Conservation (phyloP, 2,797 vertebrate species). For the Coreius guichenoti region DNA sequence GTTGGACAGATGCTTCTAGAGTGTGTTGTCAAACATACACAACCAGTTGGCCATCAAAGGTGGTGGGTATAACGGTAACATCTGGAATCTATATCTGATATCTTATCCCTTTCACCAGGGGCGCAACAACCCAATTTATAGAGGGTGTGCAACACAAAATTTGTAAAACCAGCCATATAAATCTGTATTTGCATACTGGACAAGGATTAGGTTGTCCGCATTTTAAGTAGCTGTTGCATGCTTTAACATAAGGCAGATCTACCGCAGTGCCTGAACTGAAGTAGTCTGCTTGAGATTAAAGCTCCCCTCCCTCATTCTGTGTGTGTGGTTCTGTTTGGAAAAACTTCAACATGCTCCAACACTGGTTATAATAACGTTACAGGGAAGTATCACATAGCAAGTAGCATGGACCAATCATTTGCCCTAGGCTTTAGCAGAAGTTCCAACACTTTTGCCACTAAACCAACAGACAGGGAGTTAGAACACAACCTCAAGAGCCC, state of each 20-base stretch:
- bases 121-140: background rate
- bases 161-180: conserved; percentile 43
- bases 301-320: conserved; percentile 24
- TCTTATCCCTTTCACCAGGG: conserved; percentile 9
- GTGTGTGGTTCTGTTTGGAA: conserved; percentile 51
- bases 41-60: background rate
- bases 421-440: conserved; percentile 62
- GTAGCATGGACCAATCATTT: conserved; percentile 54
- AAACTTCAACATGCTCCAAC: conserved; percentile 44
- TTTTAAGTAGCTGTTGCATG: conserved; percentile 55
- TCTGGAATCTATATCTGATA: conserved; percentile 46
- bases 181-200: conserved; percentile 56
- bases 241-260: conserved; percentile 57
- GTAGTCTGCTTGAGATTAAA: conserved; percentile 36
- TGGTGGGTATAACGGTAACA: conserved; percentile 33
- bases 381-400: conserved; percentile 61
- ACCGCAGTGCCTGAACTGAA: conserved; percentile 43
- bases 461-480: conserved; percentile 67
- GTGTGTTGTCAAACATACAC: background rate
- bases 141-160: conserved; percentile 8
- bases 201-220: conserved; percentile 52
- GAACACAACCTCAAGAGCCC: conserved; percentile 45
- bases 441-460: conserved; percentile 62
- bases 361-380: conserved; percentile 44
- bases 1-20: conserved; percentile 14